Evolutionary conservation across 2,888 invertebrate species (phyloP).

Genomic region (Mythimna impura): DNA sequence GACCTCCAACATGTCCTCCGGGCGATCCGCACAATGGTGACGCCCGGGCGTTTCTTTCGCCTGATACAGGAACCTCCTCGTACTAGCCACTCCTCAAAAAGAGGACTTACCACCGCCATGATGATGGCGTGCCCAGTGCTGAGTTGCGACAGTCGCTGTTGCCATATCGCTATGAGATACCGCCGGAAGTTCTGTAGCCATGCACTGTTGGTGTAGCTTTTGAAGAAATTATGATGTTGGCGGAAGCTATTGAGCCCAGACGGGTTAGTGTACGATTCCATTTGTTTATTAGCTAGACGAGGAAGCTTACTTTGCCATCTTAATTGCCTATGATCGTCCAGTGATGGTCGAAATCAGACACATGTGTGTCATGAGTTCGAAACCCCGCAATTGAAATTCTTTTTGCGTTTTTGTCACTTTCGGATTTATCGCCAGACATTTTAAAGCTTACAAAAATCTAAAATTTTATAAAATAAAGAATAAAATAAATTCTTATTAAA

Average conservation of each 20-base stretch:
- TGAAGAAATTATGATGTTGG: too few species aligned
- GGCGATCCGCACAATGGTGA: too few species aligned
- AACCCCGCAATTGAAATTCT: not conserved
- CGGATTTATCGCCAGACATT: not conserved
- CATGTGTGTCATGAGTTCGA: not conserved
- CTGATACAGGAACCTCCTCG: too few species aligned
- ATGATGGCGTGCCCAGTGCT: too few species aligned
- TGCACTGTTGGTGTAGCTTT: slow-evolving; percentile 66
- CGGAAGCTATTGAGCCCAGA: slow-evolving; percentile 70
- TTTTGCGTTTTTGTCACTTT: not conserved
- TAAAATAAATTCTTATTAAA: not conserved
- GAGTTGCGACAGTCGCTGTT: too few species aligned
- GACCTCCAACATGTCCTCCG: too few species aligned
- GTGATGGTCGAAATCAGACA: too few species aligned
- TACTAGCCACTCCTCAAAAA: too few species aligned
- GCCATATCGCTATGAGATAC: too few species aligned
- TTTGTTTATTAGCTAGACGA: not conserved
- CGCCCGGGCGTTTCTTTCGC: too few species aligned
- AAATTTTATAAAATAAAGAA: not conserved
- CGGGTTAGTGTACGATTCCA: slow-evolving; percentile 61
- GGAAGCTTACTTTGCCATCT: not conserved
- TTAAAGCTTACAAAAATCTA: not conserved
- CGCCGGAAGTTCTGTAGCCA: slow-evolving; percentile 71
- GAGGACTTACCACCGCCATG: too few species aligned
- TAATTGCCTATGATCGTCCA: not conserved